Evolutionary conservation across 30 jellyfish, hydroid and myxozoan species (phyloP).

Genomic region (Catostylus mosaicus): DNA sequence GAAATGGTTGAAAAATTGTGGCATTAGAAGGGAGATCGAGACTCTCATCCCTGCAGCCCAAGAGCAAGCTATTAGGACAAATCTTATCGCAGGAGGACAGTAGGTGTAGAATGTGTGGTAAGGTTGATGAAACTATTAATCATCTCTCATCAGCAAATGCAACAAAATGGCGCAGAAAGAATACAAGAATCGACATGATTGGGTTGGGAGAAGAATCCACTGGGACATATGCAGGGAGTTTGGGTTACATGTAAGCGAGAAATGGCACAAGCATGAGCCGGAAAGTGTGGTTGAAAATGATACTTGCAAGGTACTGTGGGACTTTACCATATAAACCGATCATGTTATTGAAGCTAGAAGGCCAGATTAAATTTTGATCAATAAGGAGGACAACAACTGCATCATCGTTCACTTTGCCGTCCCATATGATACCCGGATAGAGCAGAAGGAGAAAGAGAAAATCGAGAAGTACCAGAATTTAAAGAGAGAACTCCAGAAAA

Average conservation of each 20-base stretch:
- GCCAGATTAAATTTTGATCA: conserved; percentile 10
- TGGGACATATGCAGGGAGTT: conserved; percentile 38
- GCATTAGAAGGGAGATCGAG: conserved; percentile 27
- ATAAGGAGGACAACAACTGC: conserved; percentile 12
- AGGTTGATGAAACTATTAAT: conserved; percentile 43
- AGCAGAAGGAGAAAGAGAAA: background rate
- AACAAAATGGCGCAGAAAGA: conserved; percentile 38
- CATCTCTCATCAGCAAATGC: conserved; percentile 27
- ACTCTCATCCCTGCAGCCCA: conserved; percentile 28
- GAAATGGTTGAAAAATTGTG: conserved; percentile 24
- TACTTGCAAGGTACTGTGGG: conserved; percentile 7
- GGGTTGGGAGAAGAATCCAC: conserved; percentile 28
- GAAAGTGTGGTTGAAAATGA: conserved; percentile 16
- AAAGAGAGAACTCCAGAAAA: conserved; percentile 2
- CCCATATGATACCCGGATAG: conserved; percentile 7
- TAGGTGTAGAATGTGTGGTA: conserved; percentile 18
- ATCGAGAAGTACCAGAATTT: conserved; percentile 1
- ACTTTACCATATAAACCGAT: conserved; percentile 15
- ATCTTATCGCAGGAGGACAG: conserved; percentile 20
- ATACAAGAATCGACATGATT: conserved; percentile 26
- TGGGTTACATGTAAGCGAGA: conserved; percentile 37
- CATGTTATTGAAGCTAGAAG: conserved; percentile 16
- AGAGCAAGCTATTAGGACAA: conserved; percentile 37
- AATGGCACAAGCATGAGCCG: conserved; percentile 34
- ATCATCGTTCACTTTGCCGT: conserved; percentile 3